Evolutionary conservation across 2,113 vertebrate genomes (phyloP), one percentile per base, ranked within the genome.

Genomic region (Bucco capensis): DNA sequence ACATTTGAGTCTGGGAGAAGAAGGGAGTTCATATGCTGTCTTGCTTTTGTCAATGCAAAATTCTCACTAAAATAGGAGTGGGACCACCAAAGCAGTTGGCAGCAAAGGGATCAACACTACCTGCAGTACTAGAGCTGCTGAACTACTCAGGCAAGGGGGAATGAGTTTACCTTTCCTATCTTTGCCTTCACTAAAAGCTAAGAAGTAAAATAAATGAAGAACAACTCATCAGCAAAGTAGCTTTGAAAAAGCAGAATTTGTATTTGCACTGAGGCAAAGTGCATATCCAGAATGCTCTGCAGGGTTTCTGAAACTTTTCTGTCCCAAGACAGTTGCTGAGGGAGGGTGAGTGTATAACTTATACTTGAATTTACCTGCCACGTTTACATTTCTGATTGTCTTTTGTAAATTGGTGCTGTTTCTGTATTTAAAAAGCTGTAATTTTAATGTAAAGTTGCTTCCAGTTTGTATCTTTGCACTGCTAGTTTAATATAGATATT

Each of bases 361-460:
- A 98, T 98, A 98, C 98, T 98, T 98, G 98, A 98, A 98, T 97
- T 94, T 97, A 92, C 95, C 95, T 97, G 95, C 94, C 96, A 93
- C 93, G 98, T 98, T 98, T 98, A 98, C 98, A 98, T 97, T 97
- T 96, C 93, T 97, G 94, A 88, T 95, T 94, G 82, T 96, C 96
- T 96, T 97, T 95, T 97, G 89, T 97, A 96, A 97, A 97, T 96
- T 97, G 97, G 98, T 98, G 97, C 97, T 97, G 96, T 95, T 96
- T 96, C 97, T 97, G 56, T 98, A 96, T 97, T 98, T 96, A 96
- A 97, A 88, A 93, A 96, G 96, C 96, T 96, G 96, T 96, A 95
- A 92, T 97, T 96, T 95, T 93, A 83, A 95, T 95, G 94, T 97
- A 97, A 97, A 97, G 97, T 97, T 98, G 97, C 97, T 98, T 97